Conservation (phyloP, 2,888 invertebrate genomes). For the Agrotis ipsilon region DNA sequence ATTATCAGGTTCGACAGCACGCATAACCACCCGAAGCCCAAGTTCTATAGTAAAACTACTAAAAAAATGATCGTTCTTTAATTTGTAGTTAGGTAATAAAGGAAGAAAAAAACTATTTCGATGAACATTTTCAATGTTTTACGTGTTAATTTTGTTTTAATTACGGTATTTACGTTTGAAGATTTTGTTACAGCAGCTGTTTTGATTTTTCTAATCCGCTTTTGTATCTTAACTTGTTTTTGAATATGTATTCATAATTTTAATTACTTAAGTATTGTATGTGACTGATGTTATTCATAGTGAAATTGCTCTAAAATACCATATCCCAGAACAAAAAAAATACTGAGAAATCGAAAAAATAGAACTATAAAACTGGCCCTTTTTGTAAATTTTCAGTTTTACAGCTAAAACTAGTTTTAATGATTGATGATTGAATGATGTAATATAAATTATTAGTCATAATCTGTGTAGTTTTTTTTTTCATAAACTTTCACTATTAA, state of each 20-base stretch:
- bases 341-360: no score
- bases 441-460: background rate
- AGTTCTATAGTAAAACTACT: slow-evolving; percentile 78
- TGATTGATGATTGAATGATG: background rate
- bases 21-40: slow-evolving; percentile 82
- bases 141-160: background rate
- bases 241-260: background rate
- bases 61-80: slow-evolving; percentile 75
- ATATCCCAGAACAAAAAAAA: no score
- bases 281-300: no score
- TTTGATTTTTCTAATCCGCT: background rate
- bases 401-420: no score
- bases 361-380: no score
- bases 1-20: slow-evolving; percentile 72
- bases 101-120: background rate
- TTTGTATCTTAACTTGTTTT: background rate
- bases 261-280: no score
- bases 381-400: no score
- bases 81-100: slow-evolving; percentile 18
- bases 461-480: background rate
- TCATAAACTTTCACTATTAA: background rate
- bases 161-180: background rate
- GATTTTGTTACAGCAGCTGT: background rate
- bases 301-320: no score
- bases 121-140: no score